Percentiles rank a stretch among this genome's conserved stretches.
Evolutionary conservation across 1,140 invertebrate species (phyloP).

Genomic region (Ceratina calcarata): DNA sequence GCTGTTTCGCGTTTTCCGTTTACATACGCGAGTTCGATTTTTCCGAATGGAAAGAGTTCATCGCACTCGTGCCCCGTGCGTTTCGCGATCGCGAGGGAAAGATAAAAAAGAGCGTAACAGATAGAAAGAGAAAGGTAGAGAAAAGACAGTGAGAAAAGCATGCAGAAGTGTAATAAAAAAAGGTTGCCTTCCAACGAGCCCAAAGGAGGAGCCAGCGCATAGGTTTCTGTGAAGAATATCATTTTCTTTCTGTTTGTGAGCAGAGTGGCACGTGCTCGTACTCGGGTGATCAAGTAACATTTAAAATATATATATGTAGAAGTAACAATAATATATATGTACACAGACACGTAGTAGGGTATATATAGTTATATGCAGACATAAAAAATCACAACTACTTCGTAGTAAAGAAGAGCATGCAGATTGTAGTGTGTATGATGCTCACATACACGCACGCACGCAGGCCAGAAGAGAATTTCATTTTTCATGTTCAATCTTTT

Average conservation of each 20-base stretch:
- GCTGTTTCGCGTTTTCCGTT: neutral
- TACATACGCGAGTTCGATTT: too few relatives aligned
- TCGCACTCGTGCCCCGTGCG: slow-evolving; percentile 5
- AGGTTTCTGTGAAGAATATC: slow-evolving; percentile 56
- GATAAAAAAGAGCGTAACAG: slow-evolving; percentile 57
- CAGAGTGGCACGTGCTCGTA: slow-evolving; percentile 72
- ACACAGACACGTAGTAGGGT: slow-evolving; percentile 49
- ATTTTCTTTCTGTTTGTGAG: slow-evolving; percentile 60
- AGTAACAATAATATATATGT: slow-evolving; percentile 54
- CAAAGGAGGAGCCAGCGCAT: slow-evolving; percentile 66
- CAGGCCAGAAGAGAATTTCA: slow-evolving; percentile 65
- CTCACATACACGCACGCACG: slow-evolving; percentile 65
- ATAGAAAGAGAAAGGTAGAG: slow-evolving; percentile 18
- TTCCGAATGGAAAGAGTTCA: neutral
- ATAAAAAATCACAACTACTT: slow-evolving; percentile 43
- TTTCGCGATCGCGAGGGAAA: slow-evolving; percentile 50
- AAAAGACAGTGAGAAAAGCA: slow-evolving; percentile 62
- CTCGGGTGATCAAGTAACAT: slow-evolving; percentile 58
- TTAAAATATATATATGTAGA: slow-evolving; percentile 54
- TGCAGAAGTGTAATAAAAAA: slow-evolving; percentile 70
- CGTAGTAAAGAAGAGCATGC: slow-evolving; percentile 63
- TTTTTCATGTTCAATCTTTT: slow-evolving; percentile 30
- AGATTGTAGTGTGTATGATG: slow-evolving; percentile 54
- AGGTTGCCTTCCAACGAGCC: slow-evolving; percentile 64
- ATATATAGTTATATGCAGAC: slow-evolving; percentile 43